Evolutionary conservation across 2,888 invertebrate species (phyloP).

Genomic region (Nomada fucata): DNA sequence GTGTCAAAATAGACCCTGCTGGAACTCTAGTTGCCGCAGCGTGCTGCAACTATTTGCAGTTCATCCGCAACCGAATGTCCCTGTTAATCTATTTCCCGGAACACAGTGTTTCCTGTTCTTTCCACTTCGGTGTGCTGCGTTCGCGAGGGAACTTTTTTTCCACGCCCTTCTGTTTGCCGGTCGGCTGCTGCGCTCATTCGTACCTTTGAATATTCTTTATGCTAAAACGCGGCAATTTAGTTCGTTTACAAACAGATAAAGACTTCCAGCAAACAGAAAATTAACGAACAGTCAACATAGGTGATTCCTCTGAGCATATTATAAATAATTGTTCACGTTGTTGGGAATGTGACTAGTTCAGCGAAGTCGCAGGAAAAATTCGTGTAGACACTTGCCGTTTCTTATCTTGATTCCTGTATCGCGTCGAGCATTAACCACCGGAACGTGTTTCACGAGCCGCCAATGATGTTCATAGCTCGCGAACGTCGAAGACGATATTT

Average conservation of each 20-base stretch:
- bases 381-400: no score
- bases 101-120: not conserved
- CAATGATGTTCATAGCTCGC: no score
- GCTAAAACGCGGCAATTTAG: constrained; percentile 28
- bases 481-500: no score
- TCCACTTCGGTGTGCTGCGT: not conserved
- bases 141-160: constrained; percentile 1
- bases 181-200: not conserved
- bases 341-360: not conserved
- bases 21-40: constrained; percentile 34
- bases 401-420: no score
- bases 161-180: not conserved
- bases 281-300: constrained; percentile 22
- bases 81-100: constrained; percentile 27
- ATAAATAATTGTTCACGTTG: not conserved
- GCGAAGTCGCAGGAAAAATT: no score
- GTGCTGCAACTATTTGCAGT: constrained; percentile 35
- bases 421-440: no score
- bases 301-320: constrained; percentile 25
- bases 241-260: constrained; percentile 11
- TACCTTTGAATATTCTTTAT: constrained; percentile 36
- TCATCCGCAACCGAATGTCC: not conserved
- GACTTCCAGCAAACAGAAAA: constrained; percentile 20
- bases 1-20: constrained; percentile 41
- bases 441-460: no score